A percentile compares a stretch with the other conserved stretches of the same genome.
These are phyloP conservation scores for Xestoiulus laeticollis DNA, from an alignment of 2,888 invertebrate species.

Conservation along the genomic window DNA sequence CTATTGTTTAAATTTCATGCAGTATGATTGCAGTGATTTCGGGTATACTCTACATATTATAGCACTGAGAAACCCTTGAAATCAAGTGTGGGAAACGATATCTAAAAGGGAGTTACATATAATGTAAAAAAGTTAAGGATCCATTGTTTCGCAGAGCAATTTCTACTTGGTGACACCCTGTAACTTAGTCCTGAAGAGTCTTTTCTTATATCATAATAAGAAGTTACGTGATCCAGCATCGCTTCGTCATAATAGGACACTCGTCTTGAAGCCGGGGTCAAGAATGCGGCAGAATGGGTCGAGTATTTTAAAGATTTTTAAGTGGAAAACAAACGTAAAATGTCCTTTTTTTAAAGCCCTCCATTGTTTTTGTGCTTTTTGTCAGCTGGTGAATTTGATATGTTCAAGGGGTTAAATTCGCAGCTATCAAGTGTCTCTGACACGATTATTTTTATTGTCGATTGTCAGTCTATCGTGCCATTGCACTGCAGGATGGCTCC, in stretches of 20 bases:
- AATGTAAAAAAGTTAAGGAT: too few species aligned
- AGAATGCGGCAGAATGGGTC: conserved; percentile 43
- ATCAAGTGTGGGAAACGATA: too few species aligned
- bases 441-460: conserved; percentile 39
- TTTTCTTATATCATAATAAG: not conserved
- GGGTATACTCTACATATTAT: too few species aligned
- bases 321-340: conserved; percentile 21
- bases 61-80: too few species aligned
- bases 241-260: not conserved
- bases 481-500: not conserved
- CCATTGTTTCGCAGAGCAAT: too few species aligned
- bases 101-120: too few species aligned
- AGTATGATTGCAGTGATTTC: too few species aligned
- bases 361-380: not conserved
- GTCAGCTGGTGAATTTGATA: not conserved
- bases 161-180: too few species aligned
- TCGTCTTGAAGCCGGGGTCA: not conserved
- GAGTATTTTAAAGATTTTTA: not conserved
- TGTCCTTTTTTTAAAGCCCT: not conserved
- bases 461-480: conserved; percentile 1
- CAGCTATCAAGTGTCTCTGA: conserved; percentile 12
- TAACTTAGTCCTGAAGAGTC: too few species aligned
- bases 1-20: too few species aligned
- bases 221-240: not conserved
- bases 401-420: not conserved